phyloP scores from a whole-genome alignment of 30 jellyfish, hydroid and myxozoan genomes.

The Cassiopea xamachana region DNA sequence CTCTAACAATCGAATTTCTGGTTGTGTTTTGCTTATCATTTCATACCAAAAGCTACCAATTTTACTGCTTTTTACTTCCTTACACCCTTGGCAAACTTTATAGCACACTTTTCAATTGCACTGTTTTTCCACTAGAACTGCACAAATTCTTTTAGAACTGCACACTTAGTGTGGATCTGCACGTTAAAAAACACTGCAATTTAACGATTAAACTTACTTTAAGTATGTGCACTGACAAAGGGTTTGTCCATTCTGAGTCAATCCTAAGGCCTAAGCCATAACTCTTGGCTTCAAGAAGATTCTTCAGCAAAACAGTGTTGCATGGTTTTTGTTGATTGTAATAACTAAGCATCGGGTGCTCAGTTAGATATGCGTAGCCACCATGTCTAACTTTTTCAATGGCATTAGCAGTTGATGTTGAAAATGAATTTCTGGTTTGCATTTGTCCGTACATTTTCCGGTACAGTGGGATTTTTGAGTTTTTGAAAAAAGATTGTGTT shows the following conservation, averaged over 20 bases:
- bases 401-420: conserved; percentile 70
- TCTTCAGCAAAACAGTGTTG: conserved; percentile 77
- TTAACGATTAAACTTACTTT: conserved; percentile 8
- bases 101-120: no score
- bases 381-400: conserved; percentile 72
- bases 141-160: neutral
- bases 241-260: conserved; percentile 92
- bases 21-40: no score
- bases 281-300: conserved; percentile 86
- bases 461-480: conserved; percentile 81
- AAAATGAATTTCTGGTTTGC: conserved; percentile 64
- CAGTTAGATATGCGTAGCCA: conserved; percentile 83
- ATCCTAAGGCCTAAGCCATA: conserved; percentile 86
- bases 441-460: conserved; percentile 73
- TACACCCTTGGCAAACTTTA: no score
- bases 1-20: no score
- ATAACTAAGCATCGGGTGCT: conserved; percentile 83
- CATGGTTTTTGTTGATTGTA: conserved; percentile 83
- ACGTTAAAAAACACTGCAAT: neutral
- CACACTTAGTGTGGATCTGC: neutral
- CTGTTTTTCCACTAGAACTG: no score
- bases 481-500: conserved; percentile 80
- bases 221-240: conserved; percentile 77
- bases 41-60: no score
- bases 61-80: no score